Evolutionary conservation across 2,113 vertebrate genomes (phyloP).

Genomic region (Rafetus swinhoei): DNA sequence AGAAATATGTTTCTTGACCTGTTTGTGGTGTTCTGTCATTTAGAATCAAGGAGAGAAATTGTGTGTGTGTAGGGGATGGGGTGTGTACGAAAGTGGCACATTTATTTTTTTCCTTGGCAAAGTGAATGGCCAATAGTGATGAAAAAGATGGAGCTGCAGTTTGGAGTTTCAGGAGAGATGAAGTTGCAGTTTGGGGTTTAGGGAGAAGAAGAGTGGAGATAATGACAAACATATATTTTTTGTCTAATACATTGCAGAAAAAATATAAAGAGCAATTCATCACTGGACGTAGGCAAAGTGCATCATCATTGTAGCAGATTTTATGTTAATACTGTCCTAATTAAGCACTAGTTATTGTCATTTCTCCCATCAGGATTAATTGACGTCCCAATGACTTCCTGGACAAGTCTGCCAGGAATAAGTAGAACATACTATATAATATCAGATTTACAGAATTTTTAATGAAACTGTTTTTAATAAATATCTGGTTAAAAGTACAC

Average conservation of each 20-base stretch:
- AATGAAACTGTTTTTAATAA: neutral
- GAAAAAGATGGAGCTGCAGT: neutral
- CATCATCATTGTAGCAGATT: too few relatives aligned
- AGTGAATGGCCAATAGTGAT: accelerated
- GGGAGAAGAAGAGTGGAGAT: neutral
- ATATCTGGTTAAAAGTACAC: neutral
- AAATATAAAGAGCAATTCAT: accelerated
- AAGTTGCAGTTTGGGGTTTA: too few relatives aligned
- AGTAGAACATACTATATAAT: neutral
- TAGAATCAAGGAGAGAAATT: neutral
- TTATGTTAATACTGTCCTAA: accelerated
- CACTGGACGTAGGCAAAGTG: neutral
- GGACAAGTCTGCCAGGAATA: neutral
- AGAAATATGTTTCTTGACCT: neutral
- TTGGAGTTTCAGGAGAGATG: neutral
- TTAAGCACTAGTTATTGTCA: neutral
- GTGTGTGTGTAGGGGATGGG: accelerated
- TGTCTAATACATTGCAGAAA: accelerated
- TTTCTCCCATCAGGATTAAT: neutral
- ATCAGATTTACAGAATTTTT: neutral
- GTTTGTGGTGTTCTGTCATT: neutral
- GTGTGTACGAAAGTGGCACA: accelerated
- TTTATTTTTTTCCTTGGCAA: neutral
- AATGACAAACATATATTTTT: neutral
- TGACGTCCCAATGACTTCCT: neutral